Base-by-base conservation (phyloP, 2,797 vertebrate genomes). In the Leptoclinus maculatus region DNA sequence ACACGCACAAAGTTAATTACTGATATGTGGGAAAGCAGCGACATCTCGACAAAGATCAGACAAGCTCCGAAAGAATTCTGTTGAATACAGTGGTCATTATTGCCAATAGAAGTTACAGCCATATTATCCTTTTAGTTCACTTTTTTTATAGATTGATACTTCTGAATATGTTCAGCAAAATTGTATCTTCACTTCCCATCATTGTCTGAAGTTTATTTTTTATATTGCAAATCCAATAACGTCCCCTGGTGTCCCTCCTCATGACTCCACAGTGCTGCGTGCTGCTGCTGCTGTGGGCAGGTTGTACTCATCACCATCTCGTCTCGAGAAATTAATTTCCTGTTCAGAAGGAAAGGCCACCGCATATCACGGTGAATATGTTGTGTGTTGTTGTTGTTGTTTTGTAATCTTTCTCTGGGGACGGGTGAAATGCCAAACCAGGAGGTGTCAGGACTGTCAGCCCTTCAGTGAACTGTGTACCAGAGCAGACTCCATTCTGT, bases 401-500 rank as follows among this genome's bases (percentile, higher is more conserved):
- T 82, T 80, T 66, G 71, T 88, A 71, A 65, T 84, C 47, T 81
- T 70, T 63, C 71, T 72, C 66, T 23, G 58, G 29, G 57, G 65
- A 41, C 32, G 34, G 45, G 12, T 23, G 69, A 49, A 60, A 80
- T 72, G 75, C 80, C 53, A 54, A 56, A 85, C 81, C 71, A n/a
- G 29, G 66, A 68, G 65, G 73, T 53, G 78, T 57, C 51, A 14
- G 7, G 7, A 59, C 85, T 79, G 85, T 87, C 83, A 76, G 83
- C 36, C 54, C 70, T 76, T 78, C 87, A 80, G 70, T 78, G 83
- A 80, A 74, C 73, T 79, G 83, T 78, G 77, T 14, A 71, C 71
- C 66, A 65, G 65, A 83, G 72, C 71, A 82, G 82, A 88, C 78
- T 85, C 64, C 57, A 86, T 85, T 70, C 85, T 77, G 78, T 85